Base-by-base conservation (phyloP, 2,888 invertebrate genomes). In the Tolmerus cingulatus region DNA sequence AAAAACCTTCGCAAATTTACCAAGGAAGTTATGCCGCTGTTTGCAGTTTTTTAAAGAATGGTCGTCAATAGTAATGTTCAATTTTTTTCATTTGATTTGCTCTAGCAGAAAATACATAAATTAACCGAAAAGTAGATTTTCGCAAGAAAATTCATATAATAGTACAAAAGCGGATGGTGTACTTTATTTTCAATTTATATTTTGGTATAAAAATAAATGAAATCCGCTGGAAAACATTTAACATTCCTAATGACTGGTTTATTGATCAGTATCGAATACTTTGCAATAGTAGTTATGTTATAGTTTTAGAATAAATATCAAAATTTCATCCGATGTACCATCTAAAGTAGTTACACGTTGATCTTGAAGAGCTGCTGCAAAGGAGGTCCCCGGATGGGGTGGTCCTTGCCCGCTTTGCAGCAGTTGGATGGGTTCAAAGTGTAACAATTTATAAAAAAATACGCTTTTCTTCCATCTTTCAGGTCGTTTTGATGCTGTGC, bases 401-500 rank as follows among this genome's bases (percentile, higher is more conserved):
- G 43, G 19, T 23, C 12, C 16, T 2, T 84, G 37, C 43, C 74
- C 43, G 51, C 46, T 43, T 85, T 85, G 85, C 74, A 74, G 74
- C 43, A 27, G 43, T 30, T 46, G 74, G 43, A 74, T 74, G n/a
- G n/a, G 34, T 37, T 82, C 84, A 78, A 46, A 37, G 87, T 82
- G 74, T 84, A 34, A 37, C 46, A 74, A 77, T 37, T 86, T 77
- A 23, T 57, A 84, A 40, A 66, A 85, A 37, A 77, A 87, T 57
- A 81, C 74, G 79, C 34, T 86, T 87, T 85, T 87, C 37, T 87
- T 55, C 87, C 46, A 85, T 87, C 87, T 91, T 93, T 79, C 95
- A 98, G 98, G 98, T 98, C 90, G 98, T 99, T 86, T 94, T 98
- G 91, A 95, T 99, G 93, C 94, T 98, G 90, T 97, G 98, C 92